Evolutionary conservation across 2,888 invertebrate species (phyloP), one percentile per base, ranked within the genome.

Genomic region (Gymnoscelis rufifasciata): DNA sequence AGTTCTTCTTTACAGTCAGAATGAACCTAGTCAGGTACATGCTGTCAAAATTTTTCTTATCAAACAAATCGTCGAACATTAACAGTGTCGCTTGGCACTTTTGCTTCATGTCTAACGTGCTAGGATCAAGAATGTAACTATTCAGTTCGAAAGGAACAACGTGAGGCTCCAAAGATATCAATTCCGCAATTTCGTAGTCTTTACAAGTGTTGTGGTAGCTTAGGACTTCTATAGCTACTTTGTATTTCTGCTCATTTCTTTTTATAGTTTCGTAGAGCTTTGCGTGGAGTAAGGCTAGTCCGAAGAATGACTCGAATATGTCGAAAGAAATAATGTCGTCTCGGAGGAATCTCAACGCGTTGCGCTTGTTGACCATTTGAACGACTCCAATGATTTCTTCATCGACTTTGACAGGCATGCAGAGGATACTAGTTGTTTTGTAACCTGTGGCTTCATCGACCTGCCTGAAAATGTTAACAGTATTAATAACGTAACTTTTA

Each of bases 391-490:
- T 95, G 6, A 95, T 91, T 51, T 89, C 90, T 26, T 93, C 92
- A 47, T 94, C 86, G 11, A 94, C 94, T 74, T 93, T 94, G 30
- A 96, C 93, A 0, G 96, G 96, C 95, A 96, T 95, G 74, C 95
- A 95, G 0, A 96, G 89, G 30, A 96, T 95, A 15, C 92, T 92
- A 54, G 91, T 89, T 0, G 95, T 95, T 58, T 88, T 90, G 60
- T 92, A 92, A 0, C 92, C 92, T 1, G 92, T 93, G 1, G 90
- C 77, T 66, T 92, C 91, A 64, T 93, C 93, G 0, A 93, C 90
- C 14, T 90, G 89, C 36, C 92, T 86, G 38, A 31, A 31, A 8
- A 29, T 12, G 2, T 1, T 2, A 29, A 12, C 5, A 6, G 6
- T 6, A 28, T 8, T 10, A 8, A 11, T 6, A 28, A 28, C 7